Evolutionary conservation across 1,140 invertebrate species (phyloP), one percentile per base, ranked within the genome.

Genomic region (Diabrotica virgifera): DNA sequence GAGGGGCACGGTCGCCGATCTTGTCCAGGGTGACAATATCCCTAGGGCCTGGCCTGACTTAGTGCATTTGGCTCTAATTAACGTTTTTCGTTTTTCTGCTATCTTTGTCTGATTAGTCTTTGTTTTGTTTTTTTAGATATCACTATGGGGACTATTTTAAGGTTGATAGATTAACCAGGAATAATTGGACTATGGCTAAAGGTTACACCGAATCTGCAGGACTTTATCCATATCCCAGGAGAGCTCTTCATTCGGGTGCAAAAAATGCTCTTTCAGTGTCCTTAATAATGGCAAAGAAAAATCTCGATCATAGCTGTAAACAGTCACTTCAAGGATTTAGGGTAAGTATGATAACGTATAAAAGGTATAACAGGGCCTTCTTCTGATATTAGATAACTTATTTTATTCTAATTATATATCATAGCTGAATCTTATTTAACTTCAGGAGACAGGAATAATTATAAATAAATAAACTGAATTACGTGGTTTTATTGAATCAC

Each of bases 281-380:
- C 9, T 37, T 84, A 52, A 68, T 77, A 51, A 76, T 79, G 0
- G 66, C 70, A 8, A 72, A 77, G 52, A 74, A 79, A 40, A 80
- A 84, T 55, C 74, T 81, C 11, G 82, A 84, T 67, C 81, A 80
- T 67, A 73, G 77, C 46, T 84, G 83, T 65, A 78, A 79, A 58
- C 80, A 80, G 50, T 80, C 81, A 37, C 75, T 82, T 14, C 81
- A 83, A 71, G 83, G 83, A 12, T 84, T 81, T 55, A 83, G 82
- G 68, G 78, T 80, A 67, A 68, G 13, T 51, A 53, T 60, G 11
- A n/a, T n/a, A n/a, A n/a, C n/a, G n/a, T 24, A 24, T 24, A 24
- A 2, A 24, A 24, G 24, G 24, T 24, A 24, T 24, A 24, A n/a
- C n/a, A n/a, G n/a, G n/a, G n/a, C n/a, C n/a, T n/a, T n/a, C n/a